phyloP scores from a whole-genome alignment of 2,113 vertebrate genomes.

The Montifringilla adamsi region DNA sequence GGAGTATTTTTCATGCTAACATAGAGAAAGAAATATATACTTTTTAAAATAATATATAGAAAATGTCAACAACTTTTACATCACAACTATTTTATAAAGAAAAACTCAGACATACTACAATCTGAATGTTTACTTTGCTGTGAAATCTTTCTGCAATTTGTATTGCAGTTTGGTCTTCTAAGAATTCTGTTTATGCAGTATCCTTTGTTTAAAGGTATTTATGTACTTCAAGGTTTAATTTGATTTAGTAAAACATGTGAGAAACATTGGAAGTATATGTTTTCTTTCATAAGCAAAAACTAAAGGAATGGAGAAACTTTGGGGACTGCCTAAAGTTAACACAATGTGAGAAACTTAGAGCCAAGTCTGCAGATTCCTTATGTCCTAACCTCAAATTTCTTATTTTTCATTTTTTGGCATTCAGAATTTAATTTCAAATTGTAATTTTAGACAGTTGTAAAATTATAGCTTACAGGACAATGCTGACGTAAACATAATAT shows the following conservation, averaged over 20 bases:
- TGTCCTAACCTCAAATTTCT: not conserved
- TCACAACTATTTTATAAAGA: not conserved
- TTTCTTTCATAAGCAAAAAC: not conserved
- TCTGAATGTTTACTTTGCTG: not conserved
- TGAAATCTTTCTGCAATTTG: not conserved
- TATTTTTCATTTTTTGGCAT: not conserved
- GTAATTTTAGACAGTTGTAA: not conserved
- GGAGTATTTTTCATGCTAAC: not conserved
- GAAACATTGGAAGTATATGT: not conserved
- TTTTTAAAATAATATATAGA: not conserved
- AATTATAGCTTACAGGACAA: not conserved
- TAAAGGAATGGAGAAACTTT: not conserved
- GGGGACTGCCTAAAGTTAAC: not conserved
- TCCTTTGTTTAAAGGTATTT: not conserved
- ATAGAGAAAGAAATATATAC: not conserved
- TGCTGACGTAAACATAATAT: not conserved
- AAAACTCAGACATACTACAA: not conserved
- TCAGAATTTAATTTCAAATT: not conserved
- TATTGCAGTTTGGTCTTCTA: not conserved
- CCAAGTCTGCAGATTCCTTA: not conserved
- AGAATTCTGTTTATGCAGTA: not conserved
- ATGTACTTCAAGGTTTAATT: not conserved
- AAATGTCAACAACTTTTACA: not conserved
- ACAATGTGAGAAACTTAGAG: not conserved
- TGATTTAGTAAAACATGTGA: not conserved